Evolutionary conservation across 1,140 invertebrate genomes (phyloP), one percentile per base, ranked within the genome.

Genomic region (Euwallacea similis): DNA sequence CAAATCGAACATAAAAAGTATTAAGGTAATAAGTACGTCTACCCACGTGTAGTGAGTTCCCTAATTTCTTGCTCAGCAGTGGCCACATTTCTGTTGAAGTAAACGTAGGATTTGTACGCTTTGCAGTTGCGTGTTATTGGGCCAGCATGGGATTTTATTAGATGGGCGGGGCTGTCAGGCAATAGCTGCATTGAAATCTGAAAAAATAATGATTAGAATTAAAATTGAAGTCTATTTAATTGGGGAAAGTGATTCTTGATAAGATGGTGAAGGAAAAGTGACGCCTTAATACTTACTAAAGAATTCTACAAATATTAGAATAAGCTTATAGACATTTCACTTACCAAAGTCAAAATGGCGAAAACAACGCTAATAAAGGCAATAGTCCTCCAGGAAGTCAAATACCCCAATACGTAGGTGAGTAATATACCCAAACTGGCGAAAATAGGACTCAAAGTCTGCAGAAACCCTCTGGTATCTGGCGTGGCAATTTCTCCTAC

Each of bases 121-220:
- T 87, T 84, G 42, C 85, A 83, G 59, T 84, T 82, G 0, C 85
- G 85, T 3, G 7, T 67, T 1, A 62, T 11, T 3, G 7, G 42
- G 8, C 42, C 65, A 2, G 0, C 13, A n/a, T 59, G 50, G 71
- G 85, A 85, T 7, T 85, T 85, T 0, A 86, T 81, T 0, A 89
- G 78, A 84, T 87, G 88, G 0, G 85, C 76, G 0, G 91, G 91
- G 47, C 89, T 90, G 79, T 93, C 91, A 0, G 91, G 91, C 88
- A 21, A 89, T 88, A 33, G 89, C 81, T 76, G 87, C 83, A 70
- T 88, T 80, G 83, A 89, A 86, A n/a, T 85, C 69, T 71, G 21
- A 43, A 71, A 66, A 16, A 55, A 50, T 43, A 16, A 88, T 0
- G 13, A n/a, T 64, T 21, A 44, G 4, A 33, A 4, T 33, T 33